Conservation (phyloP, 2,113 vertebrate species). For the Engystomops pustulosus region DNA sequence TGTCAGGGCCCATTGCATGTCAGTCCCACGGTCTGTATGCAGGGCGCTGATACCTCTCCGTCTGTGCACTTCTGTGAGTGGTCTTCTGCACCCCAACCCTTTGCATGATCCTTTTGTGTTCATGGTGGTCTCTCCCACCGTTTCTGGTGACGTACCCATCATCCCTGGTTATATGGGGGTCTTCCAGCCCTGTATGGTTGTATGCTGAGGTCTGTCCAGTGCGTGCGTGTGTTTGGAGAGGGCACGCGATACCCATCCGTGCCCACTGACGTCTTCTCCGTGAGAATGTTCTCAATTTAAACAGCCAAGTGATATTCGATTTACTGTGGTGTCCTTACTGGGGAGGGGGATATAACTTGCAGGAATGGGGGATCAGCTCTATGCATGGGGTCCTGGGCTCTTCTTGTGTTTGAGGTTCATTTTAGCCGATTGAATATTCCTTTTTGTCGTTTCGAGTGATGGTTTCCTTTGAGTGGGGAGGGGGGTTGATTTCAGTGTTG, state of each 20-base stretch:
- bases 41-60: background rate
- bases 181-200: constrained; percentile 9
- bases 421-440: background rate
- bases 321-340: constrained; percentile 2
- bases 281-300: background rate
- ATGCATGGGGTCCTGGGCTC: constrained; percentile 46
- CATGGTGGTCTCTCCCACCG: constrained; percentile 10
- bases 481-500: background rate
- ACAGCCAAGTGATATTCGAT: constrained; percentile 8
- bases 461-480: background rate
- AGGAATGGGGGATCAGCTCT: constrained; percentile 31
- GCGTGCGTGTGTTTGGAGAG: background rate
- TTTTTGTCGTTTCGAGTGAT: background rate
- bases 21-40: background rate
- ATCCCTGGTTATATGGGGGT: constrained; percentile 1
- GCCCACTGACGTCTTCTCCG: background rate
- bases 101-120: constrained; percentile 16
- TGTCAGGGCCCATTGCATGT: background rate
- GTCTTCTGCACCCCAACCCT: background rate
- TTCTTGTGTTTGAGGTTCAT: constrained; percentile 32
- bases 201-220: background rate
- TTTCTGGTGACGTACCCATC: constrained; percentile 4
- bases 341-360: constrained; percentile 4
- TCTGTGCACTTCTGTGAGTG: background rate
- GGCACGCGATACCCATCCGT: background rate